Evolutionary conservation across 92 coral and sea anemone genomes (phyloP).

Genomic region (Chrysogorgia sp.): DNA sequence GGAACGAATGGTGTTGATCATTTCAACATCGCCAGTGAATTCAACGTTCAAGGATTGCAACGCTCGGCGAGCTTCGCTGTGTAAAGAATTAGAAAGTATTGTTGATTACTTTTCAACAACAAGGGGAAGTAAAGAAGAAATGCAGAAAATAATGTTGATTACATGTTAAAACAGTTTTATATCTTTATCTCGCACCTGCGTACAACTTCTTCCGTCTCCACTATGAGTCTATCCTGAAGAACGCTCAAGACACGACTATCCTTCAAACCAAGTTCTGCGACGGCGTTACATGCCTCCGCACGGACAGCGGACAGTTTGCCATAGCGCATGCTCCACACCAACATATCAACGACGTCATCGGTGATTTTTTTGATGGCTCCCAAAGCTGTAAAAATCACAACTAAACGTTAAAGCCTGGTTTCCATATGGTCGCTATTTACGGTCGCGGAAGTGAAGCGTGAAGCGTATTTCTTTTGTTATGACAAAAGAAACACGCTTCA

Average conservation of each 20-base stretch:
- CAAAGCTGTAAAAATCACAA: conserved; percentile 65
- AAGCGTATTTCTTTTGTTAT: neutral
- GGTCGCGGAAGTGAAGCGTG: too few species aligned
- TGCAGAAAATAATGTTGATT: too few species aligned
- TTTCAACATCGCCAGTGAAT: conserved; percentile 90
- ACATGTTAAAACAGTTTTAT: too few species aligned
- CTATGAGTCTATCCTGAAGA: conserved; percentile 93
- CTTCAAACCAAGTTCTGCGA: conserved; percentile 79
- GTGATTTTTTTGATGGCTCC: conserved; percentile 74
- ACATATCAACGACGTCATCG: conserved; percentile 79
- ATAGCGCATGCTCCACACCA: conserved; percentile 93
- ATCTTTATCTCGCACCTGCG: conserved; percentile 65
- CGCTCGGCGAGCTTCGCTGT: conserved; percentile 83
- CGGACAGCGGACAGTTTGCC: conserved; percentile 98
- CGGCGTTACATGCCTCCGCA: conserved; percentile 96
- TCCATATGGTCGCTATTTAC: too few species aligned
- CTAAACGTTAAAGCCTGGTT: too few species aligned
- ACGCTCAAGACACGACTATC: conserved; percentile 83
- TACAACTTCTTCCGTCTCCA: conserved; percentile 90
- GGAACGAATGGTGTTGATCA: conserved; percentile 83
- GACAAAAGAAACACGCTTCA: too few species aligned
- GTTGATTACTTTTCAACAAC: neutral
- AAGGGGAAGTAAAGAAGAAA: neutral
- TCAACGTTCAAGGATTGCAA: conserved; percentile 80
- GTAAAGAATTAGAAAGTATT: neutral